Base-by-base conservation (phyloP, 2,797 vertebrate species). In the Fundulus diaphanus region DNA sequence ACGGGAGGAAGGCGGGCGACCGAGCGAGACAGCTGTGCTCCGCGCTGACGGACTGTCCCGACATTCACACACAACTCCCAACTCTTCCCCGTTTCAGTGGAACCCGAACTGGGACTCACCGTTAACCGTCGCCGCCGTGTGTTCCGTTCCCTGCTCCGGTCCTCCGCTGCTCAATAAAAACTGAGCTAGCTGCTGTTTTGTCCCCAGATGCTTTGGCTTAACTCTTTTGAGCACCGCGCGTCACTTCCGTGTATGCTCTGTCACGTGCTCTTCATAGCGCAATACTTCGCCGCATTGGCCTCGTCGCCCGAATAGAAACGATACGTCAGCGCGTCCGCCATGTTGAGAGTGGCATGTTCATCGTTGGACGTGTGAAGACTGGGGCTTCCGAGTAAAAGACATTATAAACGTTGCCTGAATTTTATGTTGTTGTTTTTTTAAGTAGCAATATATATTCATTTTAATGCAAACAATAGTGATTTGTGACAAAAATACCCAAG, bases 201-300 rank as follows among this genome's bases (percentile, higher is more conserved):
- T 88, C 90, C 84, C 87, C 89, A 87, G 90, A 91, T 89, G 92
- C 92, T 91, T 86, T 84, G n/a, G 81, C 88, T 89, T 82, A 91
- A 92, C 92, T 93, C 91, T 93, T 91, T 91, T 85, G 87, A 90
- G 88, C 88, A 85, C 70, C 12, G 0, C 40, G 83, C 94, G 94
- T 95, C 93, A 95, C 94, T 95, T 95, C 94, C 94, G 93, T 66
- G 70, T 82, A 20, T 42, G 37, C 24, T 42, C 3, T 0, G 87
- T 94, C 94, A 94, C 91, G 87, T 93, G 93, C 44, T 74, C 29
- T 16, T 7, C 22, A 57, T 35, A 59, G 54, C 48, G 33, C 27
- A 61, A 59, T 7, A 12, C 37, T 46, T 48, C 40, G 29, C 63
- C 37, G 63, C 63, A 66, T 42, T 66, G 35, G 63, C 63, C n/a